Percentiles rank a stretch among this genome's conserved stretches.
These are phyloP conservation scores for Burhinus bistriatus DNA, from an alignment of 2,113 vertebrate genomes.

Conservation along the genomic window DNA sequence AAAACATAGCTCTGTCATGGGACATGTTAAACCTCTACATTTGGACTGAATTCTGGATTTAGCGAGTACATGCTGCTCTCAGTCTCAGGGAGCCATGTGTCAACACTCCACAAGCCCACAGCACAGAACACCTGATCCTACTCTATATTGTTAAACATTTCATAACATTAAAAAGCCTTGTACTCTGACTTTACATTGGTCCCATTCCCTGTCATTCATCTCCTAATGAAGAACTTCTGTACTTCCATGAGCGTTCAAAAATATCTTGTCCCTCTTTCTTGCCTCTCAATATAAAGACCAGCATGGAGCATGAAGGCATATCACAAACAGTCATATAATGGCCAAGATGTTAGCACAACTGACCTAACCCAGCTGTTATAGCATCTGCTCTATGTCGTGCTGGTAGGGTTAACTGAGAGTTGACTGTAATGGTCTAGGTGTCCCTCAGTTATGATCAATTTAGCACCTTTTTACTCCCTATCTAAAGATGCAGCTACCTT, in stretches of 20 bases:
- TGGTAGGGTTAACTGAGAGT: not conserved
- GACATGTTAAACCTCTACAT: not conserved
- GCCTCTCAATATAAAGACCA: not conserved
- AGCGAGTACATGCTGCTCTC: not conserved
- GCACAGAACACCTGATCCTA: not conserved
- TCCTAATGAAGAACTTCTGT: not conserved
- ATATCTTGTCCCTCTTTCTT: not conserved
- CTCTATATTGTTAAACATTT: not conserved
- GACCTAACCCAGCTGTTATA: not conserved
- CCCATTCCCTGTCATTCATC: not conserved
- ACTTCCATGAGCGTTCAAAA: not conserved
- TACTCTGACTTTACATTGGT: not conserved
- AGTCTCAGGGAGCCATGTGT: fast-evolving
- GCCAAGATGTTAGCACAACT: not conserved
- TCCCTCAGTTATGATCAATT: not conserved
- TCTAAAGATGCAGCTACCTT: not conserved
- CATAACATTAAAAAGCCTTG: not conserved
- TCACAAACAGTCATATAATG: not conserved
- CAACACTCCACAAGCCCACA: not conserved
- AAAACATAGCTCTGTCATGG: not conserved
- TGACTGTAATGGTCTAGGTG: not conserved
- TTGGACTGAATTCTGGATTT: not conserved
- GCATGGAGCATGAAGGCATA: not conserved
- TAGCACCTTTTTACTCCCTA: not conserved
- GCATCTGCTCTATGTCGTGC: not conserved